Base-by-base conservation (phyloP, 2,888 invertebrate species). In the Orthosia gothica region DNA sequence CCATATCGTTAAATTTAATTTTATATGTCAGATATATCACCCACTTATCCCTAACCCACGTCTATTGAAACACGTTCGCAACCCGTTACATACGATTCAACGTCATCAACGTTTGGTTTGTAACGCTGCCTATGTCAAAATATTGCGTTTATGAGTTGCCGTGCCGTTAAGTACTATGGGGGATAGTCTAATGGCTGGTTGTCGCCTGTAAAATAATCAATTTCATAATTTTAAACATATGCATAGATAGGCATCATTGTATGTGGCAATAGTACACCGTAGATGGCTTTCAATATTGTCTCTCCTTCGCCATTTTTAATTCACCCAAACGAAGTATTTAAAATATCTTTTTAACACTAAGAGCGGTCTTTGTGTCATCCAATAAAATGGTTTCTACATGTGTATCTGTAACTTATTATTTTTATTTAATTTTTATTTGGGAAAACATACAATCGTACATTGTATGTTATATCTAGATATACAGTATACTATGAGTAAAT, bases 21-120 rank as follows among this genome's bases (percentile, higher is more conserved):
- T 54, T 63, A 63, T 74, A 20, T 71, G 26, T 64, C 52, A 65
- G 54, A 77, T 76, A 71, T 72, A 74, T 79, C 74, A 78, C 71
- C 70, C 81, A 77, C 54, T 72, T 74, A 70, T 70, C 70, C 49
- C 62, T 55, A 26, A 45, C 69, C 69, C 81, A 75, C 82, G 69
- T 75, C 70, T 76, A 83, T 79, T 71, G 61, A 74, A 74, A 78
- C 70, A 79, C 63, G 73, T 66, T 69, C 68, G 66, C 59, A 77
- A 77, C 69, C 76, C 72, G 68, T 61, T 81, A 71, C 70, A 76
- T 79, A 70, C 62, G 62, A 79, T 47, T 64, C 23, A 3, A 13
- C 18, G 49, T 50, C 59, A 32, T 64, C 23, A 3, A 13, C 18
- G 49, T 50, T 63, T 50, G 15, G 7, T n/a, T 58, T 67, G 45